These are phyloP conservation scores for Peribatodes rhomboidaria DNA, from an alignment of 2,888 invertebrate species.

Conservation along the genomic window DNA sequence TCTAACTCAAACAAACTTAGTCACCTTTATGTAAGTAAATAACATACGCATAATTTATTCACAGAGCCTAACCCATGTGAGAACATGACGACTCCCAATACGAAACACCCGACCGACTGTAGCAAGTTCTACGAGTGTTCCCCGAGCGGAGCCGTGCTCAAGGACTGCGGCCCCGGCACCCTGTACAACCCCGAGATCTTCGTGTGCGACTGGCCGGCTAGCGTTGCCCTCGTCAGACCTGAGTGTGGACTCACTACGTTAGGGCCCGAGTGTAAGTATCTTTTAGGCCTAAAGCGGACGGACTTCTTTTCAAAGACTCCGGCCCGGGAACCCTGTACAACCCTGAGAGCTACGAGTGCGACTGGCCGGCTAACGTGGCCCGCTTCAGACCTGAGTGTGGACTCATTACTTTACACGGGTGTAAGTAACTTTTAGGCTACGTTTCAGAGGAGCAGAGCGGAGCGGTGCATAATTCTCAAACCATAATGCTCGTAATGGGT, in stretches of 20 bases:
- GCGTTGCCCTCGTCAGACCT: conserved; percentile 86
- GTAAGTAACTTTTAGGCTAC: too few species aligned
- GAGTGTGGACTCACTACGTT: conserved; percentile 78
- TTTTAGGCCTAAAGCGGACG: too few species aligned
- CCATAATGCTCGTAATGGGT: too few species aligned
- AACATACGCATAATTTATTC: not conserved
- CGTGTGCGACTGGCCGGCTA: conserved; percentile 89
- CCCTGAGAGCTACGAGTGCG: too few species aligned
- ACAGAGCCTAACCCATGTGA: conserved; percentile 71
- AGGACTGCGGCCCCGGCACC: conserved; percentile 88
- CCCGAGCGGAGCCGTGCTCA: conserved; percentile 84
- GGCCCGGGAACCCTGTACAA: not conserved
- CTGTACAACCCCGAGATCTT: conserved; percentile 89
- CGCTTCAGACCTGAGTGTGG: too few species aligned
- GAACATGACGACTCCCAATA: conserved; percentile 83
- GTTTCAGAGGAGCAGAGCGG: too few species aligned
- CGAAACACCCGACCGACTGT: conserved; percentile 89
- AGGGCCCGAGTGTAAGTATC: not conserved
- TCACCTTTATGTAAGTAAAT: too few species aligned
- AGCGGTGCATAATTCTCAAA: too few species aligned
- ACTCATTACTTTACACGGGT: too few species aligned
- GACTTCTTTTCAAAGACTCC: not conserved
- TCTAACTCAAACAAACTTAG: too few species aligned
- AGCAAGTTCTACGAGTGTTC: conserved; percentile 90
- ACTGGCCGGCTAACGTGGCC: too few species aligned